Conservation (phyloP, 2,888 invertebrate genomes). For the Protophormia terraenovae region DNA sequence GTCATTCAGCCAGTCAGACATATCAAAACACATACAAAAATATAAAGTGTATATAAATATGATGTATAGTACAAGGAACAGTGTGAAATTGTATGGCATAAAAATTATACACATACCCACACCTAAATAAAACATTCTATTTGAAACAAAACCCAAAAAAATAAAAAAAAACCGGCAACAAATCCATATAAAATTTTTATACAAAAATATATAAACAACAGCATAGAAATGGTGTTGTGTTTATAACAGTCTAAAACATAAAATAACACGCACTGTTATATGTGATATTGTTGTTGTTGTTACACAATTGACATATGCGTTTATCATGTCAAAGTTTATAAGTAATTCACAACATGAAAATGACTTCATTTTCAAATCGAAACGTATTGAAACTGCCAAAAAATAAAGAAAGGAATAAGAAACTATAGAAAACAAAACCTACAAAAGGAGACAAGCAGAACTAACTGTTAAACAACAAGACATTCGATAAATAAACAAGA, state of each 20-base stretch:
- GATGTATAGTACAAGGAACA: constrained; percentile 15
- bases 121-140: too few species aligned
- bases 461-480: background rate
- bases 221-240: constrained; percentile 19
- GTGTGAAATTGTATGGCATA: constrained; percentile 29
- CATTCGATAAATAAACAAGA: constrained; percentile 10
- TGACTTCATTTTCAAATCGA: constrained; percentile 55
- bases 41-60: constrained; percentile 9
- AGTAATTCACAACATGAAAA: constrained; percentile 61
- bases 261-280: constrained; percentile 43
- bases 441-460: background rate
- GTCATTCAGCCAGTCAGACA: background rate
- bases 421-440: too few species aligned
- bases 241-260: constrained; percentile 31
- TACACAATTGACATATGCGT: constrained; percentile 57
- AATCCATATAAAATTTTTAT: background rate
- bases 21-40: constrained; percentile 39
- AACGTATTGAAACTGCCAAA: constrained; percentile 11
- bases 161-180: background rate
- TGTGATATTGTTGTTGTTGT: background rate
- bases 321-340: constrained; percentile 55
- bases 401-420: background rate
- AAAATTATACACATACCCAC: too few species aligned
- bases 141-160: background rate
- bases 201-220: background rate